phyloP scores from a whole-genome alignment of 2,113 vertebrate genomes.

The Rhegmatorhina hoffmannsi region DNA sequence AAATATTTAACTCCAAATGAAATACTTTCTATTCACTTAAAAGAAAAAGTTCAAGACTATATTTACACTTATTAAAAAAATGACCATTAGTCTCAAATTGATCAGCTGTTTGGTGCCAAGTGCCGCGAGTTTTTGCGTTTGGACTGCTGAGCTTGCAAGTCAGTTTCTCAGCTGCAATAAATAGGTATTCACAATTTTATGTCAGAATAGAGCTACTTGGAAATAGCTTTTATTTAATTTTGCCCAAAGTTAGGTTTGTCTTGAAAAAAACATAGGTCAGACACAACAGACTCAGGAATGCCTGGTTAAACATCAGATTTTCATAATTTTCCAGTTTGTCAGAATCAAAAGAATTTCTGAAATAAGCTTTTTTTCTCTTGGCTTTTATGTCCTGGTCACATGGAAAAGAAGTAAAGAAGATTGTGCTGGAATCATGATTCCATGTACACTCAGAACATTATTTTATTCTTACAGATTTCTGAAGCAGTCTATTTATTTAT shows the following conservation, averaged over 20 bases:
- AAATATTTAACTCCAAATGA: background rate
- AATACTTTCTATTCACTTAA: background rate
- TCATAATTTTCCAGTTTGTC: background rate
- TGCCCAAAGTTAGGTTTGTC: background rate
- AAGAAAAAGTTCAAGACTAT: background rate
- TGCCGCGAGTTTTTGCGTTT: background rate
- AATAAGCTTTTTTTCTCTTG: rapidly evolving
- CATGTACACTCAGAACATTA: background rate
- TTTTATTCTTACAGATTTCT: background rate
- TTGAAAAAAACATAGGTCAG: background rate
- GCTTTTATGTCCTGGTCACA: background rate
- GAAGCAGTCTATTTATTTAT: background rate
- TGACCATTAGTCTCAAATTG: background rate
- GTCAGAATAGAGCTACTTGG: background rate
- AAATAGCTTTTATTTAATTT: background rate
- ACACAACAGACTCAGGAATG: background rate
- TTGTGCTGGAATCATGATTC: background rate
- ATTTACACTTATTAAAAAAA: background rate
- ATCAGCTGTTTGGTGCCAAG: background rate
- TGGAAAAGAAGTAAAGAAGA: background rate
- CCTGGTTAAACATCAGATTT: background rate
- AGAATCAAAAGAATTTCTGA: background rate
- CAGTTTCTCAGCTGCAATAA: background rate
- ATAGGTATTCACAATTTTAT: background rate
- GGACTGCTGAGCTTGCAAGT: background rate